Conservation (phyloP, 2,797 vertebrate species). For the Manis crassicaudata region DNA sequence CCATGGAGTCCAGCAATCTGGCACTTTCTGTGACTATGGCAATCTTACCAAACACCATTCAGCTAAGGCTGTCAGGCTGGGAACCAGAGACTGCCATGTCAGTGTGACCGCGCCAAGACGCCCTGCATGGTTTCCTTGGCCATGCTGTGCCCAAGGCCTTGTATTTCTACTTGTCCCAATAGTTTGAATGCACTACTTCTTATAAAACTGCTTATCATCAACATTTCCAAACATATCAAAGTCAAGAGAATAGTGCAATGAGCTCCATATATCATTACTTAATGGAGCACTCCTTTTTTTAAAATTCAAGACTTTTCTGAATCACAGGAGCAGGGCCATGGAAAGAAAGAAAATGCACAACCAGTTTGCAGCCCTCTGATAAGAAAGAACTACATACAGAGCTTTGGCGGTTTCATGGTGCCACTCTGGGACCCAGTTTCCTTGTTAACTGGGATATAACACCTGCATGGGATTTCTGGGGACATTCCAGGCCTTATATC, state of each 20-base stretch:
- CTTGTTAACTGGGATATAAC: background rate
- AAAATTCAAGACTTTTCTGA: background rate
- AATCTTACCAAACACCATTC: background rate
- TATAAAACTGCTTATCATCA: background rate
- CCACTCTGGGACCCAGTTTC: background rate
- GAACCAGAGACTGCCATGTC: accelerated
- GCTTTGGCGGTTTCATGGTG: background rate
- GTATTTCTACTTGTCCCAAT: background rate
- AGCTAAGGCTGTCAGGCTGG: background rate
- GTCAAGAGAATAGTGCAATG: background rate
- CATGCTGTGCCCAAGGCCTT: background rate
- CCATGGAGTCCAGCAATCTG: background rate
- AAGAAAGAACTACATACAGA: background rate
- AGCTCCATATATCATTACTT: background rate
- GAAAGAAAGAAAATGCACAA: background rate
- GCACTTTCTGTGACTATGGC: background rate
- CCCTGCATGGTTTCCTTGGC: background rate
- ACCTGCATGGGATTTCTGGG: background rate
- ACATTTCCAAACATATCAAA: background rate
- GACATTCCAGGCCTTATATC: background rate
- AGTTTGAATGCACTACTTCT: background rate
- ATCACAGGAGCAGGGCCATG: background rate
- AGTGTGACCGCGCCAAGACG: background rate
- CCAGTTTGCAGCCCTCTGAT: background rate
- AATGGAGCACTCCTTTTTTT: background rate